These are phyloP conservation scores for Sipha flava DNA, from an alignment of 1,140 invertebrate species.

Conservation along the genomic window DNA sequence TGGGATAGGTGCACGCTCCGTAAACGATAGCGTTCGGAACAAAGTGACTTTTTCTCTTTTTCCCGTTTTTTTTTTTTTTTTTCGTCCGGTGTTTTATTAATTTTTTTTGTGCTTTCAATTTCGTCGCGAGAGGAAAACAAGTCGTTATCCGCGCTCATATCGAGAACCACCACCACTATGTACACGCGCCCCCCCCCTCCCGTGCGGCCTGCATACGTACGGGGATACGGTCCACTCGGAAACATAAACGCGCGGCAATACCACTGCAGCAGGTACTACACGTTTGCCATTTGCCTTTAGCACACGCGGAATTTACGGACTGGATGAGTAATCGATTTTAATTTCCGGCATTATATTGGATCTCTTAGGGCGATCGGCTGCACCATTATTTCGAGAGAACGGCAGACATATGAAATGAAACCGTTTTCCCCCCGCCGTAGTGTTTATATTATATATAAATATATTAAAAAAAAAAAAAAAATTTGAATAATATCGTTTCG, in stretches of 20 bases:
- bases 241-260: neutral
- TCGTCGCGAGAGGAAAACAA: neutral
- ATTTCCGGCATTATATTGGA: conserved; percentile 26
- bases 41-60: no score
- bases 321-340: conserved; percentile 30
- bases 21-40: neutral
- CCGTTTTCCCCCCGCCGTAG: neutral
- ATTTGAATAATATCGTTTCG: neutral
- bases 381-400: neutral
- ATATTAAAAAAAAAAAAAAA: no score
- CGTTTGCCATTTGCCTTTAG: neutral
- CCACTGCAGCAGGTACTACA: neutral
- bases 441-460: no score
- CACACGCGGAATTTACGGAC: conserved; percentile 5
- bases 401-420: neutral
- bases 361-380: conserved; percentile 15
- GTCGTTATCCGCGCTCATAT: neutral
- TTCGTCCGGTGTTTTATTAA: neutral
- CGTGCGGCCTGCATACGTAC: no score
- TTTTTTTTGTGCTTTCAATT: neutral
- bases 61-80: no score
- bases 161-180: neutral
- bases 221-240: conserved; percentile 5
- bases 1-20: no score
- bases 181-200: no score